phyloP scores from a whole-genome alignment of 2,113 vertebrate genomes.

The Trematomus loennbergii region DNA sequence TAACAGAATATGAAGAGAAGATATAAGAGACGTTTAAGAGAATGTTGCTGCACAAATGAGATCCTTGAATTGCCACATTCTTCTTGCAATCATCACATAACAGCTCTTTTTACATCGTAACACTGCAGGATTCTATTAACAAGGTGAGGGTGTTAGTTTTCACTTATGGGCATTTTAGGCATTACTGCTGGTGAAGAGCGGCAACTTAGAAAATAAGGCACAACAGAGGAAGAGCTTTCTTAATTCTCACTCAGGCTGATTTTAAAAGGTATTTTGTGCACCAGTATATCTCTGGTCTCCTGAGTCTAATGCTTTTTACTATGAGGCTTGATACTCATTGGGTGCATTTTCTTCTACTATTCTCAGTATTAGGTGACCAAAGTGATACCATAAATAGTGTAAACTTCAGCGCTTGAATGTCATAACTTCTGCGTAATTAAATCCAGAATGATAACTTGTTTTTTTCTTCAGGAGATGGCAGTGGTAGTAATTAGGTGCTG shows the following conservation, averaged over 20 bases:
- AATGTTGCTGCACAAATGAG: not conserved
- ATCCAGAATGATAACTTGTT: not conserved
- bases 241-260: not conserved
- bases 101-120: not conserved
- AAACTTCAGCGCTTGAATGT: not conserved
- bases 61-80: conserved; percentile 20
- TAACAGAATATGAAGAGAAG: no score
- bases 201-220: not conserved
- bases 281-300: not conserved
- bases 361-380: not conserved
- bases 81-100: not conserved
- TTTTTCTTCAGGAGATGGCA: not conserved
- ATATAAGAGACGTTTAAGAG: no score
- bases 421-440: conserved; percentile 1
- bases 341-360: not conserved
- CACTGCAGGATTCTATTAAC: not conserved
- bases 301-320: not conserved
- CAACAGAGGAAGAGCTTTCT: not conserved
- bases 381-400: not conserved
- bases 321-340: not conserved
- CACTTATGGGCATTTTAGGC: not conserved
- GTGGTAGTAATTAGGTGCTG: conserved; percentile 1
- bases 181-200: not conserved
- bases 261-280: not conserved
- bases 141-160: not conserved